phyloP scores from a whole-genome alignment of 2,888 invertebrate genomes.

The Mycalesis mineus region DNA sequence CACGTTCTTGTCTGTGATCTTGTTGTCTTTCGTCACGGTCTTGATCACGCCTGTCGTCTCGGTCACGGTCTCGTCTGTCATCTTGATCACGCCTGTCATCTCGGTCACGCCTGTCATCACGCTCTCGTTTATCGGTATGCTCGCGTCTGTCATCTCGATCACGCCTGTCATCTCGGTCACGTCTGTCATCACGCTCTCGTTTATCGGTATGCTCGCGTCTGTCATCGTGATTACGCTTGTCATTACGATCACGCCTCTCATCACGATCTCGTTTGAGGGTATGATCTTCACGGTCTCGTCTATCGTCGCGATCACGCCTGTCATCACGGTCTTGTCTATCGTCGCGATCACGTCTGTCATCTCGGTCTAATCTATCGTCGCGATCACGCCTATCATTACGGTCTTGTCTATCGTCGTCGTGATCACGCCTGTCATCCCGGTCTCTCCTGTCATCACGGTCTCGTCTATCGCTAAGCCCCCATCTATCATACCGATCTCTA shows the following conservation, averaged over 20 bases:
- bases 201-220: neutral
- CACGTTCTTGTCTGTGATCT: neutral
- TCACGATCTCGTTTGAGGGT: neutral
- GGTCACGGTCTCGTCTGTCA: neutral
- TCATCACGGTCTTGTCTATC: neutral
- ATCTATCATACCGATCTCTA: no score
- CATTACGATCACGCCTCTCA: neutral
- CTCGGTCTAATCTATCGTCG: neutral
- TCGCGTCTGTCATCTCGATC: neutral
- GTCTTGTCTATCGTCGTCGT: no score
- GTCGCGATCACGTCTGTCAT: neutral
- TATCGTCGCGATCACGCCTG: neutral
- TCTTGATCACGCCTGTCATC: neutral
- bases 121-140: neutral
- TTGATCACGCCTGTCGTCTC: no score
- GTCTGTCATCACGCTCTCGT: neutral
- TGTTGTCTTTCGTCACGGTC: neutral
- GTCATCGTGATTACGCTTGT: neutral
- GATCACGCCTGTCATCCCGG: neutral
- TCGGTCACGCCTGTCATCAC: neutral
- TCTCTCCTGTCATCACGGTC: neutral
- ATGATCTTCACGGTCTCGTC: neutral
- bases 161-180: neutral
- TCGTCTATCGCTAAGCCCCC: no score
- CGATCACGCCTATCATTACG: neutral